These are phyloP conservation scores for Solea senegalensis DNA, from an alignment of 2,113 vertebrate genomes.

Conservation along the genomic window DNA sequence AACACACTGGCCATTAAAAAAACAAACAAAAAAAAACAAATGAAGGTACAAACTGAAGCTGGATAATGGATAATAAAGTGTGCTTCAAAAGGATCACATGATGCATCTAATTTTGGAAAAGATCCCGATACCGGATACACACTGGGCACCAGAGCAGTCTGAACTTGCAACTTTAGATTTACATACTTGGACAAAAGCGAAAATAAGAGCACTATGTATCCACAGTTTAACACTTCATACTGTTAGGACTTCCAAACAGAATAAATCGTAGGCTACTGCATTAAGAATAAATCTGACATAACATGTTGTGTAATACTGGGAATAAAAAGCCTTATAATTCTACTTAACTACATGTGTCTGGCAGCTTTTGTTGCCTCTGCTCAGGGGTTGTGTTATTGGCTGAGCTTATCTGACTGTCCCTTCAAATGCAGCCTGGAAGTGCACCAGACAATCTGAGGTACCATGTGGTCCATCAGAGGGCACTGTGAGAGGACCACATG, in stretches of 20 bases:
- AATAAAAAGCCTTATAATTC: background rate
- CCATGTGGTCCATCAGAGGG: too few relatives aligned
- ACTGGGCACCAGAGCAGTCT: too few relatives aligned
- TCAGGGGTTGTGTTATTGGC: too few relatives aligned
- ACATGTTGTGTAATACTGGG: too few relatives aligned
- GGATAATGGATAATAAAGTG: background rate
- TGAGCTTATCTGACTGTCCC: too few relatives aligned
- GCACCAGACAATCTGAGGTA: too few relatives aligned
- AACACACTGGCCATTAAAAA: slow-evolving; percentile 3
- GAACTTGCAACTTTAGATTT: background rate
- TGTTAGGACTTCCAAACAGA: background rate
- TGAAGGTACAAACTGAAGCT: background rate
- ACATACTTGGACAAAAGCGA: slow-evolving; percentile 1
- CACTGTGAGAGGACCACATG: too few relatives aligned
- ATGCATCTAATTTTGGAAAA: too few relatives aligned
- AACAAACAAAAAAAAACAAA: background rate
- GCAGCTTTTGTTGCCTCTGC: too few relatives aligned
- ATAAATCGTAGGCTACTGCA: background rate
- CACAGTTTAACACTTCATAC: background rate
- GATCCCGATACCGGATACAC: too few relatives aligned
- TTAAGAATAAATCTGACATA: too few relatives aligned
- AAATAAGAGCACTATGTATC: slow-evolving; percentile 2
- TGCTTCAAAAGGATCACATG: background rate
- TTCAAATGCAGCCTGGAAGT: too few relatives aligned
- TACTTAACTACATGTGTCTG: background rate